Conservation (phyloP, 2,113 vertebrate genomes). For the Gracilinanus agilis region DNA sequence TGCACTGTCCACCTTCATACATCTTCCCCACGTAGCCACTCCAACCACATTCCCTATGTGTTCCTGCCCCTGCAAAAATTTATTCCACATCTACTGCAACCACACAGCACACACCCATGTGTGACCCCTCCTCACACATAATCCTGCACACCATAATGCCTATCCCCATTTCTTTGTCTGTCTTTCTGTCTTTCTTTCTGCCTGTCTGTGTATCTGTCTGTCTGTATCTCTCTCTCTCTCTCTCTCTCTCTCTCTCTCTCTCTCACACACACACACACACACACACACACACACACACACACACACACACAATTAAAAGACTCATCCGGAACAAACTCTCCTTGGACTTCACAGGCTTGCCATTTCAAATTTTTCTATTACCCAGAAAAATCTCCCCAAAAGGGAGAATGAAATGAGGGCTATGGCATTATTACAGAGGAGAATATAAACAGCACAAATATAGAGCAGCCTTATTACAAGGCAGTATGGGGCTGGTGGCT, state of each 20-base stretch:
- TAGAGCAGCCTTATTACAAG: slow-evolving; percentile 90
- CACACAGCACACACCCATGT: slow-evolving; percentile 27
- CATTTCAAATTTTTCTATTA: slow-evolving; percentile 78
- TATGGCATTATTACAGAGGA: slow-evolving; percentile 88
- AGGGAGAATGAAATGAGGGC: slow-evolving; percentile 78
- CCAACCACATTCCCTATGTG: background rate
- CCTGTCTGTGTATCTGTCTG: too few relatives aligned
- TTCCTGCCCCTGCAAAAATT: background rate
- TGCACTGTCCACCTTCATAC: background rate
- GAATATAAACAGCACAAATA: slow-evolving; percentile 88
- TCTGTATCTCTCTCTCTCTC: background rate
- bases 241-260: background rate
- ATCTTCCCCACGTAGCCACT: slow-evolving; percentile 2
- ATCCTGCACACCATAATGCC: background rate
- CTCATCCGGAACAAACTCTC: slow-evolving; percentile 66
- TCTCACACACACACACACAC: background rate
- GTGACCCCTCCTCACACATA: background rate
- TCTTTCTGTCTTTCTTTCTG: too few relatives aligned
- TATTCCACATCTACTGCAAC: slow-evolving; percentile 24
- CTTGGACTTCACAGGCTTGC: slow-evolving; percentile 61
- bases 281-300: background rate
- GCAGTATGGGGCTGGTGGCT: slow-evolving; percentile 85
- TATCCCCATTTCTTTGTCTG: background rate
- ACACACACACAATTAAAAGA: slow-evolving; percentile 49
- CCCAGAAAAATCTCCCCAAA: slow-evolving; percentile 78